These are phyloP conservation scores for Nicator chloris DNA, from an alignment of 2,113 vertebrate species.

Conservation along the genomic window DNA sequence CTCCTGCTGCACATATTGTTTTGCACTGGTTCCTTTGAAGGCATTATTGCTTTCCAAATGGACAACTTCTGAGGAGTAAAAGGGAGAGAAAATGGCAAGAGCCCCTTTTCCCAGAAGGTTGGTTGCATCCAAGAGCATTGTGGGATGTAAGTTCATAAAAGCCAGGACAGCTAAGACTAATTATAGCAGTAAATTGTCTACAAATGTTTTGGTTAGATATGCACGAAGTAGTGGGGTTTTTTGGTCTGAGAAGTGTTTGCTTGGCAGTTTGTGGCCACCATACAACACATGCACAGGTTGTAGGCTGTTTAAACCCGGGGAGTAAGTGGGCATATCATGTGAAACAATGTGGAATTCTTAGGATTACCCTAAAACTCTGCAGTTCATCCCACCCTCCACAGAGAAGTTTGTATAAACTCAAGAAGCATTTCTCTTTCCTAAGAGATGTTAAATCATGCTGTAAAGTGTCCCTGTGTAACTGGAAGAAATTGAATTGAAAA, in stretches of 20 bases:
- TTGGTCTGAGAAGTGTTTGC: not conserved
- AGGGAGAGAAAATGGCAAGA: not conserved
- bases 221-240: not conserved
- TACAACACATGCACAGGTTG: not conserved
- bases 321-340: not conserved
- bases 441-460: not conserved
- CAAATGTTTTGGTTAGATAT: not conserved
- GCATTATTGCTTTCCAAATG: not conserved
- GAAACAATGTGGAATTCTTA: not conserved
- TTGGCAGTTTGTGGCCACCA: not conserved
- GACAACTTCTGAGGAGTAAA: not conserved
- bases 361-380: not conserved
- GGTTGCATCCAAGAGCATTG: not conserved
- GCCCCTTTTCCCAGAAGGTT: not conserved
- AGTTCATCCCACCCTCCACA: not conserved
- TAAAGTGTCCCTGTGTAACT: not conserved
- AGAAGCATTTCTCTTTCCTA: not conserved
- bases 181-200: not conserved
- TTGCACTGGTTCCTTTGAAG: not conserved
- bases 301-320: not conserved
- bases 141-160: conserved; percentile 16
- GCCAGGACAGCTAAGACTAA: conserved; percentile 31
- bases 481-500: not conserved
- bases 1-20: not conserved
- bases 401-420: not conserved